Conservation (phyloP, 2,888 invertebrate species). For the Plagiodera versicolora region DNA sequence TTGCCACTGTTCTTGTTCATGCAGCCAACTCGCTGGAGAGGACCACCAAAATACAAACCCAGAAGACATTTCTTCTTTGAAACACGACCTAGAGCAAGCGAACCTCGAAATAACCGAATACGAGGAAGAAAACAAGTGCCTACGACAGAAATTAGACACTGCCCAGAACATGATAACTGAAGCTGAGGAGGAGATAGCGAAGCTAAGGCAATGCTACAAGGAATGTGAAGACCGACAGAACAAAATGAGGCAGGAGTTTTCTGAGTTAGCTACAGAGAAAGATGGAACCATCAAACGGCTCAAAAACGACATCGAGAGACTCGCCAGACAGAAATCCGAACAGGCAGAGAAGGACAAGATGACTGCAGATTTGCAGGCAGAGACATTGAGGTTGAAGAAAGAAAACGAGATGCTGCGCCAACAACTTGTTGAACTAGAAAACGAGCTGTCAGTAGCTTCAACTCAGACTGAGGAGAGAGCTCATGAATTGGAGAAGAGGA, state of each 20-base stretch:
- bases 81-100: conserved; percentile 16
- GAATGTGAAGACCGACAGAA: conserved; percentile 13
- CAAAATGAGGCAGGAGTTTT: conserved; percentile 14
- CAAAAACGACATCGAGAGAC: conserved; percentile 18
- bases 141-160: conserved; percentile 21
- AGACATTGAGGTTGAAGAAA: conserved; percentile 2
- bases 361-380: background rate
- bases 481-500: background rate
- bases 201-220: conserved; percentile 11
- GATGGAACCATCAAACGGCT: conserved; percentile 16
- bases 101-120: conserved; percentile 26
- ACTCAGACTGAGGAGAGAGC: background rate
- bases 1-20: too few species aligned
- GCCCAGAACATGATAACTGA: conserved; percentile 11
- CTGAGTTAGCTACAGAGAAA: conserved; percentile 13
- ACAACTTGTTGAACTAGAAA: background rate
- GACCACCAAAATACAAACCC: too few species aligned
- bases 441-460: background rate
- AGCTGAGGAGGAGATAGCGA: conserved; percentile 20
- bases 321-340: background rate
- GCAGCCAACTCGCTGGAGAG: too few species aligned
- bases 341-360: too few species aligned
- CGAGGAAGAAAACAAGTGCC: conserved; percentile 29
- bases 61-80: conserved; percentile 12
- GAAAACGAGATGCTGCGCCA: background rate